Evolutionary conservation across 2,888 invertebrate species (phyloP).

Genomic region (Lampropteryx suffumata): DNA sequence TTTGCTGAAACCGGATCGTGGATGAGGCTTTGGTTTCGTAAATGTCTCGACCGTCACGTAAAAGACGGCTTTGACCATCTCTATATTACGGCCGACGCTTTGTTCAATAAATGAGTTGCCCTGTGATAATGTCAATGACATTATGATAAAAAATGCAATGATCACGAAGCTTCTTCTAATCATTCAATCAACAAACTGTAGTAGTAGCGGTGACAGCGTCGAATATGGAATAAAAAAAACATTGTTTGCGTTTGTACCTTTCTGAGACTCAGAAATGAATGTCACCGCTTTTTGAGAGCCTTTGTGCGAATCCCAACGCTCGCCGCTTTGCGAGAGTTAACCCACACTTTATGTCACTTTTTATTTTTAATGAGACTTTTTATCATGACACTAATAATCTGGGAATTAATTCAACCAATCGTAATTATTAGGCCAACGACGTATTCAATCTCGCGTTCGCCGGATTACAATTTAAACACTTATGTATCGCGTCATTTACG

Average conservation of each 20-base stretch:
- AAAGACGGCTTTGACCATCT: no score
- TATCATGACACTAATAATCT: constrained; percentile 54
- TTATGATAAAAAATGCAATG: no score
- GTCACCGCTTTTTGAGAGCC: no score
- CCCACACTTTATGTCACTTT: constrained; percentile 68
- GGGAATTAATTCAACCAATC: constrained; percentile 44
- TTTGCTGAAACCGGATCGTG: constrained; percentile 65
- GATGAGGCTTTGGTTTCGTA: constrained; percentile 30
- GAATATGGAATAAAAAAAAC: no score
- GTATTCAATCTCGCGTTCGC: constrained; percentile 10
- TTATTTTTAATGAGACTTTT: constrained; percentile 69
- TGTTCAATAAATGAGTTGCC: no score
- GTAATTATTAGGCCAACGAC: constrained; percentile 37
- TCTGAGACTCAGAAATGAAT: no score
- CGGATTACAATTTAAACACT: neutral
- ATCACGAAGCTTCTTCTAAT: no score
- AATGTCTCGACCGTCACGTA: neutral
- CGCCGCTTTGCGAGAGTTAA: constrained; percentile 49
- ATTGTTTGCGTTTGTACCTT: no score
- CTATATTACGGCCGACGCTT: no score
- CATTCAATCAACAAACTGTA: no score
- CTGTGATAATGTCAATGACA: no score
- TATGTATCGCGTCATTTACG: constrained; percentile 4
- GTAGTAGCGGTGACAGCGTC: no score
- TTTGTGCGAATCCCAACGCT: constrained; percentile 16